A percentile compares a stretch with the other conserved stretches of the same genome.
These are phyloP conservation scores for Stichopus chloronotus DNA, from an alignment of 35 echinoderm and acorn worm species.

Conservation along the genomic window DNA sequence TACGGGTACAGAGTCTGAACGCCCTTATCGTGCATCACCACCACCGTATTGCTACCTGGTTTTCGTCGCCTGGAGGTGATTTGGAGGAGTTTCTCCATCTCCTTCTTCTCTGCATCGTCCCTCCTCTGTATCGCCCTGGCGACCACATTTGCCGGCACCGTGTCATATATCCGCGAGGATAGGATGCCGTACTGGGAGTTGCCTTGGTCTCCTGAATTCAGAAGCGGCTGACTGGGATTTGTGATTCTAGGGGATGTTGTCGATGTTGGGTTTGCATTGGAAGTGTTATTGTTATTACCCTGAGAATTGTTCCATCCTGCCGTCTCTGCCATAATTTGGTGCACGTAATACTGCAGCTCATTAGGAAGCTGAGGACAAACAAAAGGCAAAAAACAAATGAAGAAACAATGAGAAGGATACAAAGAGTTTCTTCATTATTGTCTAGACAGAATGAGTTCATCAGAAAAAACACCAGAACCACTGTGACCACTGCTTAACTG, in stretches of 20 bases:
- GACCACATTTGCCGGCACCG: constrained; percentile 86
- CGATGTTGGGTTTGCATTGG: constrained; percentile 28
- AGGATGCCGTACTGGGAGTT: constrained; percentile 67
- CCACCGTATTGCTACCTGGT: constrained; percentile 36
- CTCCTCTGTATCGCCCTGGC: constrained; percentile 88
- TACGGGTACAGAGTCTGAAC: constrained; percentile 75
- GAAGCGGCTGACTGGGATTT: constrained; percentile 73
- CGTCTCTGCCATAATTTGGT: constrained; percentile 96
- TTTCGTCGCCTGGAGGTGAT: constrained; percentile 66
- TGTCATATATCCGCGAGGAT: constrained; percentile 82
- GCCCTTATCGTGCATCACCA: constrained; percentile 87
- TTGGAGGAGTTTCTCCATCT: constrained; percentile 87
- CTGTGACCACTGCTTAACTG: too few species aligned
- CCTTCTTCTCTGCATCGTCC: constrained; percentile 91
- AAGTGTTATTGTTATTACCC: constrained; percentile 50
- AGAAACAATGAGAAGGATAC: neutral
- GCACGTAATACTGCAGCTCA: constrained; percentile 97
- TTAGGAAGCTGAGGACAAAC: constrained; percentile 84
- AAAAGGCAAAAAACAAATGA: neutral
- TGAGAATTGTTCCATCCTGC: neutral
- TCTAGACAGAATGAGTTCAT: too few species aligned
- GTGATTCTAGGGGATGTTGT: constrained; percentile 47
- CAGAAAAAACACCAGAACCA: too few species aligned
- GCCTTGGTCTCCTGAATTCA: constrained; percentile 32
- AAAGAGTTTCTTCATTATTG: too few species aligned